Conservation (phyloP, 2,113 vertebrate species). For the Xenus cinereus region DNA sequence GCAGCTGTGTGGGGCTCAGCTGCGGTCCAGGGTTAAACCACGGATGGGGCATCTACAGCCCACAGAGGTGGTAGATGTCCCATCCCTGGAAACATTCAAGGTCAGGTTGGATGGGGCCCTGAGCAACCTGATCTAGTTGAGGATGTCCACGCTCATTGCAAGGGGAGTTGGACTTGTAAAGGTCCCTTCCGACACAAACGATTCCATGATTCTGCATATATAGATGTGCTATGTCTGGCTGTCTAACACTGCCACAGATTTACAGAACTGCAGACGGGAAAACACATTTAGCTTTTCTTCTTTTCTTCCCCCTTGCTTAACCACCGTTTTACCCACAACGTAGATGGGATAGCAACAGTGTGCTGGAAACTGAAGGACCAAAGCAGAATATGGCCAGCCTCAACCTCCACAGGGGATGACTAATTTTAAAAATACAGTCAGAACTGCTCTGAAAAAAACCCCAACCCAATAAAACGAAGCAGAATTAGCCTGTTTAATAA, state of each 20-base stretch:
- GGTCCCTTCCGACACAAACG: not conserved
- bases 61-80: not conserved
- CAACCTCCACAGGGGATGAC: not conserved
- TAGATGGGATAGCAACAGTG: not conserved
- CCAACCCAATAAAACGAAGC: not conserved
- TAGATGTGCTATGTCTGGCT: not conserved
- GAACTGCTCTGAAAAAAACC: not conserved
- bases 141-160: not conserved
- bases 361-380: not conserved
- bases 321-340: not conserved
- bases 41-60: not conserved
- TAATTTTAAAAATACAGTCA: not conserved
- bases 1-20: rapidly evolving
- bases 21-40: not conserved
- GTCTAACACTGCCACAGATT: not conserved
- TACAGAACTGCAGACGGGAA: not conserved
- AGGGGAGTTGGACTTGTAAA: not conserved
- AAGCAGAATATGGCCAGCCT: not conserved
- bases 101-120: not conserved
- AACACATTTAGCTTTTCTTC: not conserved
- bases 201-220: not conserved
- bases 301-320: not conserved
- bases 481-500: not conserved
- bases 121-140: not conserved
- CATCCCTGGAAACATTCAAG: not conserved